Evolutionary conservation across 2,797 vertebrate species (phyloP), one percentile per base, ranked within the genome.

Genomic region (Cryptoprocta ferox): DNA sequence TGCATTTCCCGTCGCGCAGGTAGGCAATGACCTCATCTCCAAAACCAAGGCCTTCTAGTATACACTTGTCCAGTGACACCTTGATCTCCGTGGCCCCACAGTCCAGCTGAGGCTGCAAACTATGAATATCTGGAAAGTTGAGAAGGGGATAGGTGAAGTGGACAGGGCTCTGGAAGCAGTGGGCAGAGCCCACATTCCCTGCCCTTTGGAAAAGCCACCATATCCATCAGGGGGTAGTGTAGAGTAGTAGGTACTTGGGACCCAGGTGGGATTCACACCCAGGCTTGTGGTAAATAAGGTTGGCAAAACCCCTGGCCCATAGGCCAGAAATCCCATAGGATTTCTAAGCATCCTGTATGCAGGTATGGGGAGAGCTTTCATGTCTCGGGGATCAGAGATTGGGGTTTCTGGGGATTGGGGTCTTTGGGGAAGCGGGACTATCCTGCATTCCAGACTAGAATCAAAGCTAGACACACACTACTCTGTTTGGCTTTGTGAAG

Each of bases 1-100:
- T 95, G 84, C 98, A 98, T 65, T 83, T 97, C 5, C 0, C 10
- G 1, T 98, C 92, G 21, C 0, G 56, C 28, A 98, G 94, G 56
- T 95, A 97, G 26, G 78, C 75, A 2, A 42, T n/a, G 35, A 95
- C 59, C 14, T 96, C 11, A 0, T 91, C 79, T 18, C n/a, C 81
- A 2, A 96, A 96, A 6, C 97, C 89, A 48, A 98, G 85, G n/a
- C 50, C 56, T 95, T 8, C 87, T 71, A 98, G 73, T 24, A 92
- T 92, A 76, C 98, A 98, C 48, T 50, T 95, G 82, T 97, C 89
- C 56, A 98, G 61, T 1, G 97, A 98, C 56, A 97, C 96, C 30
- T 61, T 96, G 30, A 98, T 97, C 80, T 97, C 95, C 1, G 0
- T 1, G 45, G 86, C n/a, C 19, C 91, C 89, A 14, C 98, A 98